Base-by-base conservation (phyloP, 2,797 vertebrate species). In the Calcarius lapponicus region DNA sequence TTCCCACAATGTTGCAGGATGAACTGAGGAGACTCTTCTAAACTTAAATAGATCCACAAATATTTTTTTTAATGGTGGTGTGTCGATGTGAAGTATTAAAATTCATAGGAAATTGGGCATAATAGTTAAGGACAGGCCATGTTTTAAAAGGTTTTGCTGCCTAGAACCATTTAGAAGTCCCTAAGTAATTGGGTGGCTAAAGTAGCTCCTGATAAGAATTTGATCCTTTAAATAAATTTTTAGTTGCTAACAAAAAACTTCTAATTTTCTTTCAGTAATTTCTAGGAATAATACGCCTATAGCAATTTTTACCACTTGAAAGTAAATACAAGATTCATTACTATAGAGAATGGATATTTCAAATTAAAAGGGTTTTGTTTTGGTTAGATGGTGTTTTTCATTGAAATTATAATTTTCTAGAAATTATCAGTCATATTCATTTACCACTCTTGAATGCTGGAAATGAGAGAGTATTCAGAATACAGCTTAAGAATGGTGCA, bases 111-210 rank as follows among this genome's bases (percentile, higher is more conserved):
- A 86, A 62, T 47, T 22, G 36, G 43, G 24, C 5, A 10, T 36
- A 50, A 29, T 22, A 48, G 12, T 22, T 73, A 79, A 58, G 25
- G 60, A 38, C 13, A 67, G 18, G 21, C 7, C 3, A 2, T 53
- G 14, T 31, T 92, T 51, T 66, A 60, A 12, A 51, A 71, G 17
- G 17, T 53, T 75, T 79, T 34, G 4, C 8, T 85, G 9, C 48
- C 47, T 61, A 43, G 13, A 92, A n/a, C 16, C 21, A 6, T 79
- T 69, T 69, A 80, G 34, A 75, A 85, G 42, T 60, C 53, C 2
- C 0, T 29, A 38, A 57, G 25, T 71, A 61, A 66, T 38, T 53
- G 45, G 0, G 1, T 85, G 36, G 26, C 31, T 81, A 5, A 5
- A 62, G 13, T 40, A 64, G 36, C 26, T 94, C 20, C 43, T 65